Conservation (phyloP, 1,140 invertebrate genomes). For the Paralvinella palmiformis region DNA sequence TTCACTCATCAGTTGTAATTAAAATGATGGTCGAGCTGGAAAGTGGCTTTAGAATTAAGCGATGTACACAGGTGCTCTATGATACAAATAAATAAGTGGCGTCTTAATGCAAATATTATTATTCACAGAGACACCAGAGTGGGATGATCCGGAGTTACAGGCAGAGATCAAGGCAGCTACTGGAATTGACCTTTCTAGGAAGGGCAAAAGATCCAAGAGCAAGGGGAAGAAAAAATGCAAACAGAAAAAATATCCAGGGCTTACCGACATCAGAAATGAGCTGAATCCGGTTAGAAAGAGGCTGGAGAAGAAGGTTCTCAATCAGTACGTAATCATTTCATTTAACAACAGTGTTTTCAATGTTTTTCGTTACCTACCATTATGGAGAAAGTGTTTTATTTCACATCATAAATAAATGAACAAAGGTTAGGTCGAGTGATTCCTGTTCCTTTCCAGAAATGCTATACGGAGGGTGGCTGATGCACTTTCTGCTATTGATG, state of each 20-base stretch:
- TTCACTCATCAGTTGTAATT: neutral
- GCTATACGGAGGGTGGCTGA: conserved; percentile 49
- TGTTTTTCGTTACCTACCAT: neutral
- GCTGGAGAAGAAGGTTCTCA: conserved; percentile 45
- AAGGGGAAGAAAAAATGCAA: conserved; percentile 27
- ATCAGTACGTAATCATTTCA: conserved; percentile 28
- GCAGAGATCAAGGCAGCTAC: conserved; percentile 51
- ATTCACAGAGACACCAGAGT: conserved; percentile 24
- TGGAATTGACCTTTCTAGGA: conserved; percentile 44
- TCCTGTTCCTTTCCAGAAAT: conserved; percentile 22
- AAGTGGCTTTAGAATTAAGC: neutral
- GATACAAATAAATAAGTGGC: neutral
- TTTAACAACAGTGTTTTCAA: neutral
- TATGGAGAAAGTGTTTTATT: neutral
- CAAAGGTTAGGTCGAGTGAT: no score
- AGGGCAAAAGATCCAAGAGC: no score
- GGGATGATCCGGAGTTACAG: conserved; percentile 59
- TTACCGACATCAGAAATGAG: conserved; percentile 45
- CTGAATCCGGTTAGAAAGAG: conserved; percentile 40
- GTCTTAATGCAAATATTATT: no score
- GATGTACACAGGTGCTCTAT: neutral
- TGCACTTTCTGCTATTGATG: conserved; percentile 48
- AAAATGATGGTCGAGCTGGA: neutral
- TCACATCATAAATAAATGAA: no score
- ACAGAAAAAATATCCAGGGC: conserved; percentile 36